Percentiles rank a stretch among this genome's conserved stretches.
Conservation (phyloP, 2,113 vertebrate species). For the Ctenomys sociabilis region DNA sequence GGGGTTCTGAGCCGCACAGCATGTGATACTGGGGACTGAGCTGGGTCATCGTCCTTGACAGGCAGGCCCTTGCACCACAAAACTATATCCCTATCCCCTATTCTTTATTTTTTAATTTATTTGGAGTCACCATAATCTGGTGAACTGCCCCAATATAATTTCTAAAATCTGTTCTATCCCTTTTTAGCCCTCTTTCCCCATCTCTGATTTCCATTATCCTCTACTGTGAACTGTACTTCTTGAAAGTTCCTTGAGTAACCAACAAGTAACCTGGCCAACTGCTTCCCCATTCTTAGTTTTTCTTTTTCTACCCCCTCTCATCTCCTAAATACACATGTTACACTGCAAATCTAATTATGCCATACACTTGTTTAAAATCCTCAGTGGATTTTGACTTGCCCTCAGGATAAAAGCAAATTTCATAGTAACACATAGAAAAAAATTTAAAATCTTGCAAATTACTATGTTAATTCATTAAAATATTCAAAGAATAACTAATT, state of each 20-base stretch:
- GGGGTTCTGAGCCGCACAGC: too few relatives aligned
- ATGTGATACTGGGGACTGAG: too few relatives aligned
- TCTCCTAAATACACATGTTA: background rate
- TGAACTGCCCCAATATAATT: background rate
- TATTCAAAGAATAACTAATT: background rate
- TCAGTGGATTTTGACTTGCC: conserved; percentile 29
- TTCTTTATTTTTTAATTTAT: conserved; percentile 24
- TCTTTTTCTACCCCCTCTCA: background rate
- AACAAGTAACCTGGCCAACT: background rate
- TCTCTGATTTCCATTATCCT: background rate
- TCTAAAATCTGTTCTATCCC: background rate
- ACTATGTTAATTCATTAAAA: background rate
- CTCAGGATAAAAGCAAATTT: conserved; percentile 26
- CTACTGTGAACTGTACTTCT: background rate
- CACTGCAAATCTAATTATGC: background rate
- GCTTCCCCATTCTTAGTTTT: background rate
- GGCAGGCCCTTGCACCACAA: too few relatives aligned
- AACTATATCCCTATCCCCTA: background rate
- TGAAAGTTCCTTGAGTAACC: background rate
- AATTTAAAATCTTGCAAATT: conserved; percentile 11
- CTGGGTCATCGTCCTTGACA: too few relatives aligned
- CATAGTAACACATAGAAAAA: background rate
- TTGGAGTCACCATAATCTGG: background rate
- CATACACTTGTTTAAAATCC: background rate
- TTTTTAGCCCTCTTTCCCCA: background rate